Conservation (phyloP, 2,113 vertebrate genomes). For the Melanerpes formicivorus region DNA sequence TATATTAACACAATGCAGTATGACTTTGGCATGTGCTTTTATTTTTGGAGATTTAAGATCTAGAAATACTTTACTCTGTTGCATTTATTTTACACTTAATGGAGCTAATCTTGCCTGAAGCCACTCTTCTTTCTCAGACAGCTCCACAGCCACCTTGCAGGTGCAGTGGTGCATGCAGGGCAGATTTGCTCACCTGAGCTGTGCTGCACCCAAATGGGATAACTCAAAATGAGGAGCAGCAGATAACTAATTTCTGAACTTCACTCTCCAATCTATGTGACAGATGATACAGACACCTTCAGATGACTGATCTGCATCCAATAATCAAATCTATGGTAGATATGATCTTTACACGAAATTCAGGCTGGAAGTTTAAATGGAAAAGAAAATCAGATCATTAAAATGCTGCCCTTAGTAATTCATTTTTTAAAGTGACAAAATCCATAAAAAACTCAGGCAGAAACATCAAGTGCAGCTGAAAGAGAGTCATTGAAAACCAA, state of each 20-base stretch:
- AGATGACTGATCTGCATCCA: slow-evolving; percentile 30
- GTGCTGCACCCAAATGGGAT: not conserved
- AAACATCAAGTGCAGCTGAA: slow-evolving; percentile 56
- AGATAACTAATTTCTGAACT: not conserved
- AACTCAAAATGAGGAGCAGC: not conserved
- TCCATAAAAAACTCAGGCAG: slow-evolving; percentile 51
- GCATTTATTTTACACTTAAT: not conserved
- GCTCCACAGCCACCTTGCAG: not conserved
- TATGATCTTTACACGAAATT: slow-evolving; percentile 34
- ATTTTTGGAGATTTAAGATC: not conserved
- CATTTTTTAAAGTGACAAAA: slow-evolving; percentile 68
- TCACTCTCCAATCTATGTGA: not conserved
- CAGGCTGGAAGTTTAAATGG: slow-evolving; percentile 55
- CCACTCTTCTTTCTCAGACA: not conserved
- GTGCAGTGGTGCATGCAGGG: not conserved
- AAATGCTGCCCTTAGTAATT: slow-evolving; percentile 37
- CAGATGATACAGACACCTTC: not conserved
- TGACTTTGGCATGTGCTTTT: not conserved
- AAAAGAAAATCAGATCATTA: slow-evolving; percentile 66
- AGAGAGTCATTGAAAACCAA: slow-evolving; percentile 56
- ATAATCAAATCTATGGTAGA: slow-evolving; percentile 50
- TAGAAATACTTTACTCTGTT: not conserved
- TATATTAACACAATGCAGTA: not conserved
- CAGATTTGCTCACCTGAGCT: not conserved
- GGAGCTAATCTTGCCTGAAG: not conserved